Evolutionary conservation across 2,113 vertebrate genomes (phyloP).

Genomic region (Chitala chitala): DNA sequence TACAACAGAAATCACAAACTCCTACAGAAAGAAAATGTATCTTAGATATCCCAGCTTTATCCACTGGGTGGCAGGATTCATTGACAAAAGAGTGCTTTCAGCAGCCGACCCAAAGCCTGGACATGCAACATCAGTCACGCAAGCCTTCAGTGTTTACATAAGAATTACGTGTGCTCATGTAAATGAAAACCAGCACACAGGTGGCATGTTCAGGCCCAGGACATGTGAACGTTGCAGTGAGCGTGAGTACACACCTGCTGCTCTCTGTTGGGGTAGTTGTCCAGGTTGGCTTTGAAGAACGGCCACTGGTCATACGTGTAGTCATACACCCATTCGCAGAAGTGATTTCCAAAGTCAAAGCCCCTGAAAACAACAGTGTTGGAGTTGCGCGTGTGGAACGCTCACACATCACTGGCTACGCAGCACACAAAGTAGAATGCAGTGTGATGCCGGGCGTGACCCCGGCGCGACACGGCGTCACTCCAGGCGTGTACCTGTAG

Average conservation of each 20-base stretch:
- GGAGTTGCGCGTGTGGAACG: no score
- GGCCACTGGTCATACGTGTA: slow-evolving; percentile 79
- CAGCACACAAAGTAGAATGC: no score
- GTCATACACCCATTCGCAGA: slow-evolving; percentile 89
- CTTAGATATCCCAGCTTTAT: neutral
- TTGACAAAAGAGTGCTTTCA: no score
- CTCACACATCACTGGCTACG: neutral
- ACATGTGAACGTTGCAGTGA: neutral
- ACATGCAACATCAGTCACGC: no score
- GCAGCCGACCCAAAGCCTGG: no score
- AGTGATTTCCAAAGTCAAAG: slow-evolving; percentile 90
- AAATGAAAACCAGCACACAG: neutral
- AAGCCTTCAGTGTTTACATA: no score
- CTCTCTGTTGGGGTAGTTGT: slow-evolving; percentile 71
- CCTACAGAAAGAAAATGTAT: neutral
- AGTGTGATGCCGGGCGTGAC: no score
- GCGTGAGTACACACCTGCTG: slow-evolving; percentile 70
- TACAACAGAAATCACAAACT: neutral
- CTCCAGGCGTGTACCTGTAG: slow-evolving; percentile 84
- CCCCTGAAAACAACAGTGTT: slow-evolving; percentile 62
- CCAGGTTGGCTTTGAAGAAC: slow-evolving; percentile 64
- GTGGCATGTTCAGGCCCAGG: neutral
- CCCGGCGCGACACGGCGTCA: no score
- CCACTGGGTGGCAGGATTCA: slow-evolving; percentile 44
- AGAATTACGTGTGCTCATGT: no score